These are phyloP conservation scores for Apogon talboti DNA, from an alignment of 2,797 vertebrate genomes.

Conservation along the genomic window DNA sequence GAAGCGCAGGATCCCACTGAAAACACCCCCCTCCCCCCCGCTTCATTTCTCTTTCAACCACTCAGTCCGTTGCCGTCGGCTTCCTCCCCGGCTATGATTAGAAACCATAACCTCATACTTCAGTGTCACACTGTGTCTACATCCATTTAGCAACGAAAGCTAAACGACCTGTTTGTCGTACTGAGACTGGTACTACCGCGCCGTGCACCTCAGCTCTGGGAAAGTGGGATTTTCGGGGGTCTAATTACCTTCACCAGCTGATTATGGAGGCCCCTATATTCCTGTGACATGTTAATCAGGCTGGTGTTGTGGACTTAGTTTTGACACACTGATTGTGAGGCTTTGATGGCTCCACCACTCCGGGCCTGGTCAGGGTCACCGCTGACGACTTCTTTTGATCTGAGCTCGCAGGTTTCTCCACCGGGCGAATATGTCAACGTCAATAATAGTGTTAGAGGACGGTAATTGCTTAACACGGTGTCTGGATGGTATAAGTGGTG, in stretches of 20 bases:
- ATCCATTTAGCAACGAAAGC: slow-evolving; percentile 69
- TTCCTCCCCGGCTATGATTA: slow-evolving; percentile 75
- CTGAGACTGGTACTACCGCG: slow-evolving; percentile 28
- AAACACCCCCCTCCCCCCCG: slow-evolving; percentile 2
- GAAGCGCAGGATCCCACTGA: slow-evolving; percentile 32
- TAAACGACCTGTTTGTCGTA: slow-evolving; percentile 63
- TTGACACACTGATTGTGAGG: slow-evolving; percentile 41
- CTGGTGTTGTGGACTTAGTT: slow-evolving; percentile 51
- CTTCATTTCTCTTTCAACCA: slow-evolving; percentile 18
- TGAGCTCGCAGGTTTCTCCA: slow-evolving; percentile 57
- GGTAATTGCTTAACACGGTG: slow-evolving; percentile 51
- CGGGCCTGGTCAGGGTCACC: slow-evolving; percentile 59
- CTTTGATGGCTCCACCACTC: slow-evolving; percentile 67
- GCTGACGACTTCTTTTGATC: slow-evolving; percentile 70
- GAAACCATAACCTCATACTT: slow-evolving; percentile 75
- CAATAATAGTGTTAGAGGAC: slow-evolving; percentile 41
- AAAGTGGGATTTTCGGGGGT: slow-evolving; percentile 49
- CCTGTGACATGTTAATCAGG: slow-evolving; percentile 74
- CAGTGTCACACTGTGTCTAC: slow-evolving; percentile 70
- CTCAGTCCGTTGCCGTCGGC: slow-evolving; percentile 36
- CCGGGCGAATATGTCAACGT: slow-evolving; percentile 55
- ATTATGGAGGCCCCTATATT: slow-evolving; percentile 61
- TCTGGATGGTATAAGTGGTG: slow-evolving; percentile 40
- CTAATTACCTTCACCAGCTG: slow-evolving; percentile 63
- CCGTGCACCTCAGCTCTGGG: slow-evolving; percentile 25